Percentiles rank a stretch among this genome's conserved stretches.
Evolutionary conservation across 2,113 vertebrate species (phyloP).

Genomic region (Oncorhynchus clarkii): DNA sequence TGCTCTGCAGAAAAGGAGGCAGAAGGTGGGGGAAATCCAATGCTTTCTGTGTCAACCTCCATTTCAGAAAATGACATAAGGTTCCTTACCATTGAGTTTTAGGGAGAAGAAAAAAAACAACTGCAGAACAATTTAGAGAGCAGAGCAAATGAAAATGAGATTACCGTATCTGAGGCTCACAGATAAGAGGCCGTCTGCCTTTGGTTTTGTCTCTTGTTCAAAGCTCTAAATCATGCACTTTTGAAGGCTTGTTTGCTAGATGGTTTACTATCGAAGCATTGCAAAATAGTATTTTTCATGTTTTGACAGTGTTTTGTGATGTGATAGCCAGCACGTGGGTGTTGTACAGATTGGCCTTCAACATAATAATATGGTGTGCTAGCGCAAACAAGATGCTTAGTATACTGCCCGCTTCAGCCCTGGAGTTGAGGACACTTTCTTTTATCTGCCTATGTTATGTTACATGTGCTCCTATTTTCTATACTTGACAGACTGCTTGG

Average conservation of each 20-base stretch:
- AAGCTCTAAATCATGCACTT: not conserved
- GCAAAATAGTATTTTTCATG: not conserved
- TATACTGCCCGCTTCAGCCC: not conserved
- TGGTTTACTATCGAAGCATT: not conserved
- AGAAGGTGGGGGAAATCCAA: not conserved
- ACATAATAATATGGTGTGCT: not conserved
- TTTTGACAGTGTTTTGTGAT: not conserved
- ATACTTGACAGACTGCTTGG: not conserved
- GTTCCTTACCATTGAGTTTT: not conserved
- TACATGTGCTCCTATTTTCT: not conserved
- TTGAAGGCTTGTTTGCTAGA: slow-evolving; percentile 6
- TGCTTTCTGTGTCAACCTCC: not conserved
- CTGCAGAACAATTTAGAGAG: not conserved
- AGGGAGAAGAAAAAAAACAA: not conserved
- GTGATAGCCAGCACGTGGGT: not conserved
- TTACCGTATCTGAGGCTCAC: not conserved
- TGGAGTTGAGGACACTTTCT: not conserved
- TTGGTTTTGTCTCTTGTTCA: not conserved
- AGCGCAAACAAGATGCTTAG: not conserved
- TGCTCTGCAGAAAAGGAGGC: not conserved
- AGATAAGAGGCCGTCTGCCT: not conserved
- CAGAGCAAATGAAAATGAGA: not conserved
- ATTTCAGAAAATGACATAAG: not conserved
- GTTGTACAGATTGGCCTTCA: not conserved
- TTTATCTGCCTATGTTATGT: not conserved